Evolutionary conservation across 1,140 invertebrate genomes (phyloP).

Genomic region (Ganaspis sp.): DNA sequence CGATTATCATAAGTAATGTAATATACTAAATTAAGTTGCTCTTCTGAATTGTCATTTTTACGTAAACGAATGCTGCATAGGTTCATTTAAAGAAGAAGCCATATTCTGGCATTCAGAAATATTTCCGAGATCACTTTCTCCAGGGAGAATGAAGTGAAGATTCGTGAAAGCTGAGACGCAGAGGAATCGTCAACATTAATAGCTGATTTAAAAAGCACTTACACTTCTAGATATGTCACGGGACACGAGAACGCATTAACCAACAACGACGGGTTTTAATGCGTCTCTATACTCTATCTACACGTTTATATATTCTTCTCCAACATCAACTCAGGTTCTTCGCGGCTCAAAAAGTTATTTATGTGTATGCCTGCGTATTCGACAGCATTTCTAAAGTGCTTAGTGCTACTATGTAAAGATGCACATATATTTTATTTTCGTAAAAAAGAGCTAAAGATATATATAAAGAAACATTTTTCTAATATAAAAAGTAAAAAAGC

Average conservation of each 20-base stretch:
- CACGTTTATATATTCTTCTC: not conserved
- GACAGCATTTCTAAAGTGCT: too few species aligned
- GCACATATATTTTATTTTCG: too few species aligned
- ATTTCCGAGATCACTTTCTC: not conserved
- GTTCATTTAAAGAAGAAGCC: not conserved
- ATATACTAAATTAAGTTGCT: too few species aligned
- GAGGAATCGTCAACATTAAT: not conserved
- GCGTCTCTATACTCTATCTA: not conserved
- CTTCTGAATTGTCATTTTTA: not conserved
- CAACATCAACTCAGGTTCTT: not conserved
- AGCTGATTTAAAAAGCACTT: constrained; percentile 3
- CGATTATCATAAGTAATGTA: too few species aligned
- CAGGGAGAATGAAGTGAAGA: not conserved
- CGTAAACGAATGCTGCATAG: not conserved
- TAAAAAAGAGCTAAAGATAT: too few species aligned
- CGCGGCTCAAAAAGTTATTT: not conserved
- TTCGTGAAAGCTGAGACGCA: not conserved
- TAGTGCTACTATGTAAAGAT: too few species aligned
- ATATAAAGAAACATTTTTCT: too few species aligned
- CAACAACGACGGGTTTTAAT: constrained; percentile 8
- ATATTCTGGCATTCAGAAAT: not conserved
- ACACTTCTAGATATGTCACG: not conserved
- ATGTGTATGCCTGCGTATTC: too few species aligned
- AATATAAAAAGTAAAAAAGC: too few species aligned
- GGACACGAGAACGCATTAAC: not conserved